Percentiles rank a stretch among this genome's conserved stretches.
Evolutionary conservation across 2,888 invertebrate genomes (phyloP).

Genomic region (Diaprepes abbreviatus): DNA sequence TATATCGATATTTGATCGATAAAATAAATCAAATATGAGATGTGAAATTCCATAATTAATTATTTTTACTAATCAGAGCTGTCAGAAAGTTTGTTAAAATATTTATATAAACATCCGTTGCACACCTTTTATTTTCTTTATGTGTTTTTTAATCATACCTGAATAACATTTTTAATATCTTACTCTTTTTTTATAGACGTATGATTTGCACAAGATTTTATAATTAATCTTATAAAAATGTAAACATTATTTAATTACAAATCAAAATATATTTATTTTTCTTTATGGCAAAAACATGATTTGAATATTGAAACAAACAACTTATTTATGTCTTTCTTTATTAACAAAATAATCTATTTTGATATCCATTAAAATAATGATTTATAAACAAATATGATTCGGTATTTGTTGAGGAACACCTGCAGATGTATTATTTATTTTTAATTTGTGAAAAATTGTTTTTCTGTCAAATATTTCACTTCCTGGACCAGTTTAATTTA

Average conservation of each 20-base stretch:
- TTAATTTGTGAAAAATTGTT: too few species aligned
- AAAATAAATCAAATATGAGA: constrained; percentile 10
- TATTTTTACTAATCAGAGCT: constrained; percentile 18
- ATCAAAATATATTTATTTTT: not conserved
- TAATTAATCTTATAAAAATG: too few species aligned
- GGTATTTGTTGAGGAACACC: too few species aligned
- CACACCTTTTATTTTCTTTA: constrained; percentile 10
- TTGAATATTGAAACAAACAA: constrained; percentile 3
- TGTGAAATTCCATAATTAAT: constrained; percentile 9
- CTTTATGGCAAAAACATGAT: not conserved
- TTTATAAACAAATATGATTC: too few species aligned
- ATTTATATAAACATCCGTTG: not conserved
- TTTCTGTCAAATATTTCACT: too few species aligned
- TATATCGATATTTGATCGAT: constrained; percentile 17
- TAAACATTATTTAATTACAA: too few species aligned
- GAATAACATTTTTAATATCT: too few species aligned
- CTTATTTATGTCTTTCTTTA: not conserved
- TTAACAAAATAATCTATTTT: not conserved
- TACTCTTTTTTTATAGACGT: too few species aligned
- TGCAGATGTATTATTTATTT: too few species aligned
- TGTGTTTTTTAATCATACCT: too few species aligned
- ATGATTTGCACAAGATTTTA: too few species aligned
- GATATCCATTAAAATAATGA: not conserved
- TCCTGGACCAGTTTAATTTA: too few species aligned
- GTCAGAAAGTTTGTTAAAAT: not conserved